Evolutionary conservation across 2,797 vertebrate species (phyloP), one percentile per base, ranked within the genome.

Genomic region (Cirrhinus mrigala): DNA sequence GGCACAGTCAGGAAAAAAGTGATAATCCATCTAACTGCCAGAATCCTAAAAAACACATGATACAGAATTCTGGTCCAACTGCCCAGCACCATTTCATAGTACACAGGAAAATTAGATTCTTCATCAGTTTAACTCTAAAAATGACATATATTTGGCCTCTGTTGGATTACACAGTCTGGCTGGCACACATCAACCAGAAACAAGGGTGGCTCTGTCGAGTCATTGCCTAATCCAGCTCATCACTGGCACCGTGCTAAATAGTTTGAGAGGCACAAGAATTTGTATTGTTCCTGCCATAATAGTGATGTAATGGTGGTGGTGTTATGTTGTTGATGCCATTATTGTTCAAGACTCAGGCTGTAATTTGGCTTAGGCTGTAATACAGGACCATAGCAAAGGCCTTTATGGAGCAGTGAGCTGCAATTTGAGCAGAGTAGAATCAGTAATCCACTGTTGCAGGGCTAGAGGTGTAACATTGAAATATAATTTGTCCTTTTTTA

Each of bases 211-310:
- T 84, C 83, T 64, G 71, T 70, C 75, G 50, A 83, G 70, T 71
- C 77, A 78, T 86, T 77, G 70, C 66, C 66, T 77, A 79, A 85
- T 85, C 76, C 85, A 73, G 50, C 84, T 85, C 84, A 74, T 71
- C 54, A 85, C 15, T 48, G 64, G 56, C 29, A 33, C 68, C 2
- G 9, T 60, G 66, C 20, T 64, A 80, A 60, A 85, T 50, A 52
- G 56, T 71, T 52, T 56, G 54, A 85, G 14, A 71, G 52, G 66
- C 75, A 71, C 68, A 79, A 50, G 6, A 64, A 79, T 71, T 73
- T 60, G 64, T 70, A 79, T 70, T 79, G 66, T 79, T 79, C 40
- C 77, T 64, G 68, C 56, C 22, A 79, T 62, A 73, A 40, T 80
- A 29, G 56, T 74, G 84, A 80, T 73, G 69, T 85, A 70, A 80